These are phyloP conservation scores for Plebejus anna DNA, from an alignment of 2,888 invertebrate genomes.

Conservation along the genomic window DNA sequence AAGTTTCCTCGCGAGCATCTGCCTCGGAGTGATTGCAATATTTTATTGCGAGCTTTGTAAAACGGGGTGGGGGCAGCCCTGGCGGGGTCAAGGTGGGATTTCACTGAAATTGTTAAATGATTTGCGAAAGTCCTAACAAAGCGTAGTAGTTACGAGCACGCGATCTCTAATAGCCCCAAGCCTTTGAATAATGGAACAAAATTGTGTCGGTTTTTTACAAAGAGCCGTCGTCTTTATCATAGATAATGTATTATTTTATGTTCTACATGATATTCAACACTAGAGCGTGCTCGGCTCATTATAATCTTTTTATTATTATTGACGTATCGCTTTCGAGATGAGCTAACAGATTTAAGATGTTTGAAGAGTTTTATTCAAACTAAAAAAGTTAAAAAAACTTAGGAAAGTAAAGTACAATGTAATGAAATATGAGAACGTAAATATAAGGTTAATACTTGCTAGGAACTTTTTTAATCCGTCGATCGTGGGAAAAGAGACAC, in stretches of 20 bases:
- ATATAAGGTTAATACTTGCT: too few species aligned
- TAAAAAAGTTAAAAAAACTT: background rate
- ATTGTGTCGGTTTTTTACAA: constrained; percentile 27
- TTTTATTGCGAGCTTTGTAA: constrained; percentile 2
- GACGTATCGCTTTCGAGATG: background rate
- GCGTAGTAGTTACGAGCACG: constrained; percentile 58
- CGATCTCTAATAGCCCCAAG: constrained; percentile 46
- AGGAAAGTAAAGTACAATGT: background rate
- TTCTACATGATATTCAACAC: background rate
- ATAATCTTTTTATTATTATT: background rate
- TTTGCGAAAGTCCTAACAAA: constrained; percentile 58
- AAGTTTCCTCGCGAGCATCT: background rate
- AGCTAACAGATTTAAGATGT: background rate
- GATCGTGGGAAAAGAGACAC: too few species aligned
- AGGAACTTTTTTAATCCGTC: background rate
- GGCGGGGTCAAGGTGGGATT: constrained; percentile 36
- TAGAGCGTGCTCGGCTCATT: background rate
- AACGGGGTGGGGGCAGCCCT: constrained; percentile 19
- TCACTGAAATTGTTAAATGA: constrained; percentile 45
- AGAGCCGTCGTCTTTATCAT: constrained; percentile 20
- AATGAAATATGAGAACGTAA: background rate
- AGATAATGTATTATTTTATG: constrained; percentile 5
- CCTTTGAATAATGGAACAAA: constrained; percentile 36
- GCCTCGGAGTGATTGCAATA: constrained; percentile 3
- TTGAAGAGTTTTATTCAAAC: too few species aligned